These are phyloP conservation scores for Melanostigma gelatinosum DNA, from an alignment of 2,113 vertebrate species.

Conservation along the genomic window DNA sequence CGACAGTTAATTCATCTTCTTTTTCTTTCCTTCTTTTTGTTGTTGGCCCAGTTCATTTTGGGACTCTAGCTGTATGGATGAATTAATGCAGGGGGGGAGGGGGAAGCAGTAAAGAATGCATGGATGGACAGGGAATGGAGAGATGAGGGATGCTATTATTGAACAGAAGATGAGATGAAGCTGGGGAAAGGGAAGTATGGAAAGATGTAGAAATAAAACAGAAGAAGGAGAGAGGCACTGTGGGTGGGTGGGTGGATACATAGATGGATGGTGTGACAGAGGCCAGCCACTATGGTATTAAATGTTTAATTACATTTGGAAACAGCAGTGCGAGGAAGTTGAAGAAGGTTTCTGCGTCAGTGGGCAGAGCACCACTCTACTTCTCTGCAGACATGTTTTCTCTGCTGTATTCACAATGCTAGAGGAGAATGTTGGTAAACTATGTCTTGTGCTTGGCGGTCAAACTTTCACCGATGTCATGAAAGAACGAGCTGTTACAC, in stretches of 20 bases:
- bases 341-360: slow-evolving; percentile 36
- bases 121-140: slow-evolving; percentile 8
- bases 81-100: neutral
- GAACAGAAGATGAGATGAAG: slow-evolving; percentile 31
- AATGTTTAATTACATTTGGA: slow-evolving; percentile 63
- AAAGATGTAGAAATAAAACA: neutral
- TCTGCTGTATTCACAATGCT: neutral
- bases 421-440: slow-evolving; percentile 1
- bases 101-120: slow-evolving; percentile 2
- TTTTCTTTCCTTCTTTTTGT: neutral
- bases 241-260: slow-evolving; percentile 14
- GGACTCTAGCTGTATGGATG: neutral
- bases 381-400: slow-evolving; percentile 29
- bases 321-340: slow-evolving; percentile 30
- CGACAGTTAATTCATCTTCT: slow-evolving; percentile 9
- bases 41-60: slow-evolving; percentile 28
- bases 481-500: neutral
- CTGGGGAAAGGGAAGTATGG: neutral
- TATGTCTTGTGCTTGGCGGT: neutral
- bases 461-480: neutral
- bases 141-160: slow-evolving; percentile 5
- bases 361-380: slow-evolving; percentile 28
- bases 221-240: neutral
- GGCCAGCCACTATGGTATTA: slow-evolving; percentile 37
- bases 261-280: slow-evolving; percentile 43